phyloP scores from a whole-genome alignment of 2,888 invertebrate genomes.

The Lasioglossum calceatum region DNA sequence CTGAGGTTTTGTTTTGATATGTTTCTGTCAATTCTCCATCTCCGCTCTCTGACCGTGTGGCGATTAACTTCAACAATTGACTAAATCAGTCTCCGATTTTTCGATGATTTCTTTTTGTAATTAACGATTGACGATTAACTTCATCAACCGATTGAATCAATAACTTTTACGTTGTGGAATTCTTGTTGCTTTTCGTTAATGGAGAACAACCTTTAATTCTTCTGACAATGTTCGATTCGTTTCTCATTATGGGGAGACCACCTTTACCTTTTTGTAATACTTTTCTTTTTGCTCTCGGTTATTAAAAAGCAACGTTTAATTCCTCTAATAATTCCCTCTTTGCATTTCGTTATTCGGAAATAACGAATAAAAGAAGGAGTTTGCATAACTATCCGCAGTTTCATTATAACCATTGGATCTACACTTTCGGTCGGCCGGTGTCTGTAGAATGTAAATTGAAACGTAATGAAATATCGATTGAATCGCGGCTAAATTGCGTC shows the following conservation, averaged over 20 bases:
- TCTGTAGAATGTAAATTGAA: slow-evolving; percentile 4
- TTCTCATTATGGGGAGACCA: neutral
- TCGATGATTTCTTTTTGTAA: too few species aligned
- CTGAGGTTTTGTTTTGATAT: too few species aligned
- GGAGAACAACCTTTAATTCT: neutral
- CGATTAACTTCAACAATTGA: too few species aligned
- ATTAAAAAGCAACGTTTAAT: neutral
- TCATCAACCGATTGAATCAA: too few species aligned
- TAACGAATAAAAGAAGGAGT: neutral
- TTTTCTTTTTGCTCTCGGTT: neutral
- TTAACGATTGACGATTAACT: too few species aligned
- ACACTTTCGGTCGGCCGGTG: neutral
- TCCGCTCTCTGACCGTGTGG: too few species aligned
- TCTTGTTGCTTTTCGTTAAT: neutral
- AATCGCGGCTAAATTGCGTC: neutral
- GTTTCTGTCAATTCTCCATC: too few species aligned
- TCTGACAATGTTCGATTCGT: too few species aligned
- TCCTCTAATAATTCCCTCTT: neutral
- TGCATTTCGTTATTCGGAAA: neutral
- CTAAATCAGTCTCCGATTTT: too few species aligned
- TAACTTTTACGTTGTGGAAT: too few species aligned
- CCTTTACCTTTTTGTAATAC: neutral
- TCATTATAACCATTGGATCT: neutral
- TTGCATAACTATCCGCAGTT: neutral
- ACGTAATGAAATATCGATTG: slow-evolving; percentile 17